Conservation (phyloP, 2,113 vertebrate genomes). For the Eulacestoma nigropectus region DNA sequence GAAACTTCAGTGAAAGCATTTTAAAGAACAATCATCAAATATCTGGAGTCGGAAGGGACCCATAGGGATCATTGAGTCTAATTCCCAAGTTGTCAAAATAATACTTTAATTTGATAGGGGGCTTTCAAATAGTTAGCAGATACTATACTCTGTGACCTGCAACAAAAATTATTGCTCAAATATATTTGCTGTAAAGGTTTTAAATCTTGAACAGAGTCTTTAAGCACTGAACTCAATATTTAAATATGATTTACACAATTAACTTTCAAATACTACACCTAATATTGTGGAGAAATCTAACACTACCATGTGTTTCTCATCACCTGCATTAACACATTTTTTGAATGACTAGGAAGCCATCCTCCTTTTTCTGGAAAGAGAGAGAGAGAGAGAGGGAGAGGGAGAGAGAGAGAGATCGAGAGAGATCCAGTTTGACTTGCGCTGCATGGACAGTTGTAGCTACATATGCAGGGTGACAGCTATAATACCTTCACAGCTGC, state of each 20-base stretch:
- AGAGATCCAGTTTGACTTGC: background rate
- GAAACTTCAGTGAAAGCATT: background rate
- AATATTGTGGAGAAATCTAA: background rate
- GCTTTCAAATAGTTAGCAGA: background rate
- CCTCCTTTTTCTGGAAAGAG: background rate
- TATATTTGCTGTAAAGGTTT: background rate
- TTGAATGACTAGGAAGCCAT: background rate
- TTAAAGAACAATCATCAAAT: background rate
- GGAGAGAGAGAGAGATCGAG: background rate
- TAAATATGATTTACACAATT: background rate
- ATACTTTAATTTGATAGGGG: background rate
- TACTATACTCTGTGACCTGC: background rate
- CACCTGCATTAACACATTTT: background rate
- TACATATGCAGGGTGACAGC: background rate
- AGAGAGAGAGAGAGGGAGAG: background rate
- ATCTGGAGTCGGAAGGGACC: background rate
- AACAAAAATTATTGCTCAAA: background rate
- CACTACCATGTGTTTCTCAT: background rate
- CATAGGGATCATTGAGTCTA: fast-evolving
- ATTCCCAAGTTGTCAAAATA: background rate
- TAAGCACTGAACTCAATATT: background rate
- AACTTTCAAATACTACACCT: background rate
- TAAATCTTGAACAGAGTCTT: background rate
- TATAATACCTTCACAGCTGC: background rate
- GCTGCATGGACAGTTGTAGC: background rate